A percentile compares a stretch with the other conserved stretches of the same genome.
These are phyloP conservation scores for Tragelaphus buxtoni DNA, from an alignment of 2,113 vertebrate genomes.

Conservation along the genomic window DNA sequence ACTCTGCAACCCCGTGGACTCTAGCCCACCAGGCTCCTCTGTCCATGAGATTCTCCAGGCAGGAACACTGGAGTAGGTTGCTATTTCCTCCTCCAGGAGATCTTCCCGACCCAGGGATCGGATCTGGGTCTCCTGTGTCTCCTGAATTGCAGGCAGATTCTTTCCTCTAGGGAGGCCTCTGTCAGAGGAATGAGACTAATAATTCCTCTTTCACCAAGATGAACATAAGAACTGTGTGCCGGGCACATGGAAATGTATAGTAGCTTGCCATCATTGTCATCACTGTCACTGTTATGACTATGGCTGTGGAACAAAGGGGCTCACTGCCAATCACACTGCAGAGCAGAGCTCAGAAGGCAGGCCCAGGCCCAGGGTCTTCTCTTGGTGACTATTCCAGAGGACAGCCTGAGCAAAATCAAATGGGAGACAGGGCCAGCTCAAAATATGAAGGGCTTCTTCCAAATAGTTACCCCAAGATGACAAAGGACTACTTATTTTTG, in stretches of 20 bases:
- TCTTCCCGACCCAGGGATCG: neutral
- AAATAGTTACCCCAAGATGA: neutral
- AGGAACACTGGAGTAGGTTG: neutral
- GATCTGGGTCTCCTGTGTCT: neutral
- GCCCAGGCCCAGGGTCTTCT: rapidly evolving
- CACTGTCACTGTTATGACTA: rapidly evolving
- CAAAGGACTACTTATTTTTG: neutral
- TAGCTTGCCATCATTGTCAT: rapidly evolving
- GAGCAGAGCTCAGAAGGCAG: neutral
- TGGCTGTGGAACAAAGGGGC: neutral
- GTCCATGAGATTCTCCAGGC: neutral
- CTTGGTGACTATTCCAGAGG: rapidly evolving
- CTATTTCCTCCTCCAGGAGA: neutral
- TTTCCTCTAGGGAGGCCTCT: neutral
- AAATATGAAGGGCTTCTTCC: neutral
- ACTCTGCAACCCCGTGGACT: neutral
- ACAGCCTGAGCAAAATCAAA: neutral
- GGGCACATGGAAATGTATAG: rapidly evolving
- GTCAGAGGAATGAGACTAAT: neutral
- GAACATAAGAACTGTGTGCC: rapidly evolving
- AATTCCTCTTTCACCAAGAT: rapidly evolving
- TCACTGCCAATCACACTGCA: neutral
- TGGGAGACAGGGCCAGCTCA: neutral
- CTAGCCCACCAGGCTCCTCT: neutral
- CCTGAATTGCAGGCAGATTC: neutral